Percentiles rank a stretch among this genome's conserved stretches.
Evolutionary conservation across 2,888 invertebrate genomes (phyloP).

Genomic region (Malthinus flaveolus): DNA sequence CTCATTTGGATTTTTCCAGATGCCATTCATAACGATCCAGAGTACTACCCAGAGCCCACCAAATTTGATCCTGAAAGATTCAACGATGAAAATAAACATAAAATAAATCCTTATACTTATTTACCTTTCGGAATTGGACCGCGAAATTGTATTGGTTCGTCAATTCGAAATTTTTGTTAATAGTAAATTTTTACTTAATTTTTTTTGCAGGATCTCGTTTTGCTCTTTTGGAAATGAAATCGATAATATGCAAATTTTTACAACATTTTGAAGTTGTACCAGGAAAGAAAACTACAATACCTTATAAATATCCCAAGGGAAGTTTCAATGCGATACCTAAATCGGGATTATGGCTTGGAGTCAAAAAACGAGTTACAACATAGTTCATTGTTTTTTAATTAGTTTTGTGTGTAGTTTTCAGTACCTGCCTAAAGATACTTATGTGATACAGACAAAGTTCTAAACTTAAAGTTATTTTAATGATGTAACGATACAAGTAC

Average conservation of each 20-base stretch:
- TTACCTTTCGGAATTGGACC: constrained; percentile 57
- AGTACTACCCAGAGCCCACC: constrained; percentile 59
- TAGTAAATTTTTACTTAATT: not conserved
- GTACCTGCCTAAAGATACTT: too few relatives aligned
- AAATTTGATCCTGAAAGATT: constrained; percentile 59
- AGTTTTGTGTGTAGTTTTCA: too few relatives aligned
- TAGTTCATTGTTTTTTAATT: too few relatives aligned
- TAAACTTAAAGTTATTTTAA: too few relatives aligned
- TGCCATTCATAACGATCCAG: constrained; percentile 59
- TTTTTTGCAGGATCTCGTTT: not conserved
- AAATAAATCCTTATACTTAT: constrained; percentile 56
- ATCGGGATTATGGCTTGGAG: not conserved
- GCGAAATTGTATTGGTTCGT: constrained; percentile 46
- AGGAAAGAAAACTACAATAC: not conserved
- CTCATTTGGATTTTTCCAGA: constrained; percentile 42
- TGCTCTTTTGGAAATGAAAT: not conserved
- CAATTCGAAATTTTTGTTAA: not conserved
- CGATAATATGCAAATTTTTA: not conserved
- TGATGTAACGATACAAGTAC: too few relatives aligned
- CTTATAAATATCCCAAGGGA: not conserved
- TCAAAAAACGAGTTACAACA: not conserved
- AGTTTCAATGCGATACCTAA: not conserved
- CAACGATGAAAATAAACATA: constrained; percentile 56
- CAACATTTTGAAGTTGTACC: not conserved
- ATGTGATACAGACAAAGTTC: too few relatives aligned